phyloP scores from a whole-genome alignment of 2,888 invertebrate species.

The Kuschelorhynchus macadamiae region DNA sequence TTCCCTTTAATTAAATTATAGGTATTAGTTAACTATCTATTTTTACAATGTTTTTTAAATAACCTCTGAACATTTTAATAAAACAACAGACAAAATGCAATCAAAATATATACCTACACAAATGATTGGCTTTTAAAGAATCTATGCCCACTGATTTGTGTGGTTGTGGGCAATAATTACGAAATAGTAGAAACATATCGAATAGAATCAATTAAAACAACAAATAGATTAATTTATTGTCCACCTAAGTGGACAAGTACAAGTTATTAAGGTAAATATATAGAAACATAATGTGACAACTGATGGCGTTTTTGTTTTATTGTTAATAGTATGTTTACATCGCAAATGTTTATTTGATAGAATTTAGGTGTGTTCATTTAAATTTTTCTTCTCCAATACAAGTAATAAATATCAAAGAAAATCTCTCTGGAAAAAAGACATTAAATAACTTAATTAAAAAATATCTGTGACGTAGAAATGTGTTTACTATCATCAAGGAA shows the following conservation, averaged over 20 bases:
- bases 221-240: conserved; percentile 36
- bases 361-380: no score
- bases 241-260: conserved; percentile 33
- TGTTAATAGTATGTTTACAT: no score
- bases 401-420: no score
- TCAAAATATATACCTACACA: conserved; percentile 10
- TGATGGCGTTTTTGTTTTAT: conserved; percentile 30
- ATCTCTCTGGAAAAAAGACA: no score
- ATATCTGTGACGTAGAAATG: no score
- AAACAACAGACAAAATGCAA: neutral
- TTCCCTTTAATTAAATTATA: no score
- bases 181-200: conserved; percentile 29
- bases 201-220: conserved; percentile 32
- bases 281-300: conserved; percentile 37
- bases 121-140: conserved; percentile 12
- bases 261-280: conserved; percentile 38
- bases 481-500: no score
- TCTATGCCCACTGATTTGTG: conserved; percentile 19
- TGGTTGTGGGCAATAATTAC: conserved; percentile 18
- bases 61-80: neutral
- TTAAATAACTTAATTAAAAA: no score
- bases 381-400: no score
- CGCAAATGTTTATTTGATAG: no score
- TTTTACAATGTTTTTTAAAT: conserved; percentile 2
- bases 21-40: neutral